Percentiles rank a stretch among this genome's conserved stretches.
phyloP scores from a whole-genome alignment of 37 sponge, comb jelly and placozoan species.

The Chondrilla cf. caribensis region DNA sequence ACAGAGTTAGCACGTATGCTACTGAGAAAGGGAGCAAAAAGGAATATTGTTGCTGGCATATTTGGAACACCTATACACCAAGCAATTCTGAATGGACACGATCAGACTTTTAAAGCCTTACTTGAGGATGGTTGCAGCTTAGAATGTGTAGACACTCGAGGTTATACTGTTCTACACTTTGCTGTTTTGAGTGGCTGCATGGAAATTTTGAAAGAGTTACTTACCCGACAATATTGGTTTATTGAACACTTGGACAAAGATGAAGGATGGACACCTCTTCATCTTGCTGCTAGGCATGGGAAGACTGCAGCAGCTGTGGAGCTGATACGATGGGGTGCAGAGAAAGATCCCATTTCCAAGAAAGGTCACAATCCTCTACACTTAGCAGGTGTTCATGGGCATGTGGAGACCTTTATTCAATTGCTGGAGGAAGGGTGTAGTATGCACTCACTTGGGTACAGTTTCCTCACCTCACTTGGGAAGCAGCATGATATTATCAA shows the following conservation, averaged over 20 bases:
- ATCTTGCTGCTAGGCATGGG: not conserved
- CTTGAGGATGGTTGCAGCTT: not conserved
- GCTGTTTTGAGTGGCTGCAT: no score
- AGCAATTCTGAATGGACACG: not conserved
- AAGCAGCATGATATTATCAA: no score
- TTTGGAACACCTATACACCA: not conserved
- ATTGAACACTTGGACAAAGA: no score
- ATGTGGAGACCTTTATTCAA: not conserved
- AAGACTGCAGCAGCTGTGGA: not conserved
- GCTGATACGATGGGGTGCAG: not conserved
- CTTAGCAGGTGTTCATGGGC: not conserved
- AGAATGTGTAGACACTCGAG: not conserved
- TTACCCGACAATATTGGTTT: no score
- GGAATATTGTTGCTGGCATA: not conserved
- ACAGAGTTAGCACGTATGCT: not conserved
- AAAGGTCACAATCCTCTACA: not conserved
- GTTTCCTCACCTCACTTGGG: no score
- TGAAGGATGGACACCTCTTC: not conserved
- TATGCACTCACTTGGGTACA: no score
- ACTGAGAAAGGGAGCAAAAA: not conserved
- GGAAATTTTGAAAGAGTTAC: no score
- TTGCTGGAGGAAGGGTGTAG: not conserved
- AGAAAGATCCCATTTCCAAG: not conserved
- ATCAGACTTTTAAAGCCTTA: not conserved
- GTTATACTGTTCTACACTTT: no score